phyloP scores from a whole-genome alignment of 2,113 vertebrate genomes.

The Crotalus helleri region DNA sequence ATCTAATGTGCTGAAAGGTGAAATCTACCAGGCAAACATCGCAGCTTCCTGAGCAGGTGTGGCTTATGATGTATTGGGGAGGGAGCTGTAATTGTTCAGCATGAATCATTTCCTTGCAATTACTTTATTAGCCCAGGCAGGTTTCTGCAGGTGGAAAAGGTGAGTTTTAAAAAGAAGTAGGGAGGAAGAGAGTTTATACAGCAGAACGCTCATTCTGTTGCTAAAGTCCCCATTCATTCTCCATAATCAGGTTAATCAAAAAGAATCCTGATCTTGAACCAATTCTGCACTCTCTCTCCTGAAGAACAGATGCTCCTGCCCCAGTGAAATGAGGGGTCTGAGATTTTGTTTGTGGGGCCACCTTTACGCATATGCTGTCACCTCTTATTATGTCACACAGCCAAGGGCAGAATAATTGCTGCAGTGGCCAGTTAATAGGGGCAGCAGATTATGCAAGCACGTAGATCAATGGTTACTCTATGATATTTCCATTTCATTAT shows the following conservation, averaged over 20 bases:
- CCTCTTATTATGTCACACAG: background rate
- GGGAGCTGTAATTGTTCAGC: background rate
- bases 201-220: background rate
- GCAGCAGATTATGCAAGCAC: too few relatives aligned
- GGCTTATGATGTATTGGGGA: background rate
- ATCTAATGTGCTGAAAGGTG: background rate
- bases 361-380: background rate
- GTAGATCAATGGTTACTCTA: background rate
- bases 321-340: background rate
- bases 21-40: conserved; percentile 1
- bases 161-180: background rate
- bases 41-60: conserved; percentile 7
- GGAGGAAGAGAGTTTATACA: background rate
- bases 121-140: conserved; percentile 8
- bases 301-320: background rate
- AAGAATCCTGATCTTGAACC: background rate
- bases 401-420: background rate
- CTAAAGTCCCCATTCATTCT: background rate
- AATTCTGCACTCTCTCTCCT: background rate
- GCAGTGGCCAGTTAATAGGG: background rate
- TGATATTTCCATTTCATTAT: background rate
- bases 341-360: background rate
- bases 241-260: background rate
- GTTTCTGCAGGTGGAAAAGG: conserved; percentile 1
- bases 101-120: conserved; percentile 20